phyloP scores from a whole-genome alignment of 2,113 vertebrate species.

The Hemiprocne comata region DNA sequence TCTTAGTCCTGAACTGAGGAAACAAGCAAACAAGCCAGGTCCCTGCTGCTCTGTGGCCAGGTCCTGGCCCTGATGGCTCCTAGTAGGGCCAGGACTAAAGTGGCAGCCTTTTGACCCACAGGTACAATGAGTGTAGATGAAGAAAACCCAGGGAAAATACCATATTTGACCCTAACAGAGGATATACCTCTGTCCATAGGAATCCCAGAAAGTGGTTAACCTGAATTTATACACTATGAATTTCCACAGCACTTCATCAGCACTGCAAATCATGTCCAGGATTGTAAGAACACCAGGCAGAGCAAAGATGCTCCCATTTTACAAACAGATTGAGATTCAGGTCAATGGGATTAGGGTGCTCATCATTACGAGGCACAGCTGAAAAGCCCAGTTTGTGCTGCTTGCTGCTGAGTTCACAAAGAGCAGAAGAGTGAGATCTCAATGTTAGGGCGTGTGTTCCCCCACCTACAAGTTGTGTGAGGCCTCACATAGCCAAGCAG shows the following conservation, averaged over 20 bases:
- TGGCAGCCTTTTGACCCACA: not conserved
- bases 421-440: not conserved
- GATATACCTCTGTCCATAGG: not conserved
- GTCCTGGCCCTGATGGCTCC: not conserved
- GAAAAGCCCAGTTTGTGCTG: not conserved
- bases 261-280: not conserved
- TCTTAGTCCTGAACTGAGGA: not conserved
- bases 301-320: not conserved
- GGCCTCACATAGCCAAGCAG: not conserved
- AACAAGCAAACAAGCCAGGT: not conserved
- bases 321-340: not conserved
- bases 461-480: not conserved
- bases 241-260: not conserved
- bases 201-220: not conserved
- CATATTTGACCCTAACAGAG: not conserved
- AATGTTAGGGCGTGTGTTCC: not conserved
- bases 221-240: not conserved
- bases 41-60: not conserved
- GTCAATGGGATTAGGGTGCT: not conserved
- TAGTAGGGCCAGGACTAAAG: not conserved
- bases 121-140: accelerated
- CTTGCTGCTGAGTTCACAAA: not conserved
- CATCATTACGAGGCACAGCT: not conserved
- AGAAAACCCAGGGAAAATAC: not conserved
- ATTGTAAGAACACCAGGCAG: not conserved